Evolutionary conservation across 2,113 vertebrate species (phyloP).

Genomic region (Sciurus niger): DNA sequence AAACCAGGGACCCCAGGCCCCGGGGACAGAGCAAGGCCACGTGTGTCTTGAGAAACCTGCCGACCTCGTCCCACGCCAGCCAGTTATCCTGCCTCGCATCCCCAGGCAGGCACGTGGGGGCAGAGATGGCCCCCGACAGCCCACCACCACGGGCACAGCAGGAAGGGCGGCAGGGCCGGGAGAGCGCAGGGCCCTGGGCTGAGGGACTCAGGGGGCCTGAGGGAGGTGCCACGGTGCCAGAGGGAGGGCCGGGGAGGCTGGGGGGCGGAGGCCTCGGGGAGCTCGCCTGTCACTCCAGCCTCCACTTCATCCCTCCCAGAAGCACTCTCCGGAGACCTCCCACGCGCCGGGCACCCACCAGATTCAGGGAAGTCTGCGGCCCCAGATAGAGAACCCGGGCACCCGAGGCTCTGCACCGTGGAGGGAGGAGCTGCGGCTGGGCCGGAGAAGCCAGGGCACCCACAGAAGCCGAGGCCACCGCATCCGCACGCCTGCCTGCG

Average conservation of each 20-base stretch:
- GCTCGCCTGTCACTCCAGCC: not conserved
- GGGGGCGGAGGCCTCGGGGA: not conserved
- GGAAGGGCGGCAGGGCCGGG: not conserved
- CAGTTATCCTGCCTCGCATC: not conserved
- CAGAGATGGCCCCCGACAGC: not conserved
- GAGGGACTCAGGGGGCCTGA: not conserved
- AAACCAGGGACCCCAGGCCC: accelerated
- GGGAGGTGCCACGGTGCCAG: too few species aligned
- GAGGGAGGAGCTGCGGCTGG: not conserved
- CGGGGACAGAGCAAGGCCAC: not conserved
- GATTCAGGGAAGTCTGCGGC: not conserved
- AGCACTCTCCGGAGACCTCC: accelerated
- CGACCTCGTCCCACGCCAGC: not conserved
- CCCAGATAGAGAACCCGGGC: not conserved
- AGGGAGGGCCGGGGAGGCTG: not conserved
- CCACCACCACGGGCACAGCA: too few species aligned
- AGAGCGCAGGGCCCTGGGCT: not conserved
- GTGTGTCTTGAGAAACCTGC: not conserved
- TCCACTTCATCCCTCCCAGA: accelerated
- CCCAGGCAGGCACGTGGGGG: accelerated
- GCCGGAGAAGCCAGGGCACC: not conserved
- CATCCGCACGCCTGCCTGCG: not conserved
- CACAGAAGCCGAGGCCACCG: too few species aligned
- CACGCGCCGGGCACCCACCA: not conserved
- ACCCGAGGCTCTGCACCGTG: too few species aligned